These are phyloP conservation scores for Eilema caniola DNA, from an alignment of 2,888 invertebrate species.

Conservation along the genomic window DNA sequence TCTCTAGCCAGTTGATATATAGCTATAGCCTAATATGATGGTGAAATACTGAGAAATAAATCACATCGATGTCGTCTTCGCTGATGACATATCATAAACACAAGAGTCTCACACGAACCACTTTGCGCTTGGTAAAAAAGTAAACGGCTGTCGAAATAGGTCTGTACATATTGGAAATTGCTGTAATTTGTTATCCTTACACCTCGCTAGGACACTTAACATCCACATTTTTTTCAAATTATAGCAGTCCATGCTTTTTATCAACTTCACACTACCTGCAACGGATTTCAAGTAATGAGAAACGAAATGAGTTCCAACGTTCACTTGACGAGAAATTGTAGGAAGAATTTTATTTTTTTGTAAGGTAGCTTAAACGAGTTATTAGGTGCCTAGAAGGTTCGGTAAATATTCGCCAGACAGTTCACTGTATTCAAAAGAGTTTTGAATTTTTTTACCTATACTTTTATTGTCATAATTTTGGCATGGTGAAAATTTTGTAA, in stretches of 20 bases:
- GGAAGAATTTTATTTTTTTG: slow-evolving; percentile 32
- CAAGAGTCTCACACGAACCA: slow-evolving; percentile 24
- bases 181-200: slow-evolving; percentile 74
- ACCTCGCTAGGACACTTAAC: slow-evolving; percentile 59
- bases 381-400: slow-evolving; percentile 40
- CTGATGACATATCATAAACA: slow-evolving; percentile 36
- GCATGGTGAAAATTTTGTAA: not conserved
- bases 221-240: slow-evolving; percentile 55
- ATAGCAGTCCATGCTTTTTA: slow-evolving; percentile 55
- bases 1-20: not conserved
- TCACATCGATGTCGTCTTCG: slow-evolving; percentile 5
- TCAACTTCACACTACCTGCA: slow-evolving; percentile 45
- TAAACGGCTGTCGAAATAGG: slow-evolving; percentile 68
- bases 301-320: slow-evolving; percentile 50
- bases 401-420: slow-evolving; percentile 34
- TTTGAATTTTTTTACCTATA: not conserved
- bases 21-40: not conserved
- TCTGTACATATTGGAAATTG: slow-evolving; percentile 72
- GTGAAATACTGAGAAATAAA: not conserved
- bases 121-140: slow-evolving; percentile 41
- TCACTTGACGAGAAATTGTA: slow-evolving; percentile 44
- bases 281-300: slow-evolving; percentile 56
- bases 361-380: slow-evolving; percentile 35
- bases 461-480: not conserved
- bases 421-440: slow-evolving; percentile 38